Base-by-base conservation (phyloP, 53 echinoderm and acorn worm species). In the Paracentrotus lividus region DNA sequence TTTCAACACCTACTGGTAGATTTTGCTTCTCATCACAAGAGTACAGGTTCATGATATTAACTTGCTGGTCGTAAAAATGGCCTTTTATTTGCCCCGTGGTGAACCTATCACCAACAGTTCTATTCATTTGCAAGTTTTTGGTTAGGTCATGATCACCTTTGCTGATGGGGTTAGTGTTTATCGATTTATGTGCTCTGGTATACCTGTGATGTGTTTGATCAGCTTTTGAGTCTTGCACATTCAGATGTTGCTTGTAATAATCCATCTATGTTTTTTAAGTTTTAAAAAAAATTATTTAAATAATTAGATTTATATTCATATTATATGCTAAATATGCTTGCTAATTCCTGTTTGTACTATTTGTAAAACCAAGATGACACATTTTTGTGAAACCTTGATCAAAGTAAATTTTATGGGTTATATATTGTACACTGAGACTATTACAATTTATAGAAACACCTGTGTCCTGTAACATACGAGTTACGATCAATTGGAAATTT, bases 1-100 rank as follows among this genome's bases (percentile, higher is more conserved):
- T 81, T 18, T 77, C 77, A 2, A 45, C 81, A 27, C 2, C 8
- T n/a, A 14, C 47, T 47, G n/a, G 12, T 47, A 24, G 3, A 49
- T 26, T 47, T 13, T 49, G 81, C 81, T 81, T 81, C 24, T 45
- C 26, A 24, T 81, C 10, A 45, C 26, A 20, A 1, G 47, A 45
- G 27, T 44, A 81, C 47, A 81, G 81, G 26, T 81, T 81, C 47
- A 81, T 81, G 47, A 81, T 49, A 20, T 81, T 27, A 81, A 47
- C 47, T 0, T 81, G 9, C 26, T 40, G 23, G 44, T 47, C 47
- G 2, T n/a, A 10, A n/a, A n/a, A n/a, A 12, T 81, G 81, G 47
- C 10, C 49, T 26, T n/a, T 7, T 47, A 47, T 16, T 47, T 81
- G 44, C 47, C 81, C 47, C 81, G 26, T 81, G 4, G 12, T 10